phyloP scores from a whole-genome alignment of 2,113 vertebrate genomes.

The Corapipo altera region DNA sequence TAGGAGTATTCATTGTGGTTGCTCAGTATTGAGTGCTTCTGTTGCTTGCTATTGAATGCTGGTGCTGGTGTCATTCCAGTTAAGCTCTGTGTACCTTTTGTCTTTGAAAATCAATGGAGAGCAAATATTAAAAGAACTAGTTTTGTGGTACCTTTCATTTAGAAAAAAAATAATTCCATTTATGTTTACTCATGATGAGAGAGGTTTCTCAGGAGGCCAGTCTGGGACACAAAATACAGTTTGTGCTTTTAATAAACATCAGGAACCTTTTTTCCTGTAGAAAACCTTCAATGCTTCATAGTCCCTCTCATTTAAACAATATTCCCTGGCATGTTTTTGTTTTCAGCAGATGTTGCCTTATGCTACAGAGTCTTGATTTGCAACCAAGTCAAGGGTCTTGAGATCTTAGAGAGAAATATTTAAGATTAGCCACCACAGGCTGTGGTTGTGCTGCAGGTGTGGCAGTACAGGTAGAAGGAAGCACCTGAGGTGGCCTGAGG shows the following conservation, averaged over 20 bases:
- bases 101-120: constrained; percentile 69
- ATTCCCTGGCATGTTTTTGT: background rate
- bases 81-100: constrained; percentile 62
- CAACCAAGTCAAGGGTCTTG: background rate
- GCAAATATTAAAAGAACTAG: constrained; percentile 40
- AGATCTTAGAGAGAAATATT: background rate
- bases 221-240: background rate
- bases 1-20: background rate
- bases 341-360: constrained; percentile 24
- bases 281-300: constrained; percentile 3
- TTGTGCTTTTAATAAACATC: constrained; percentile 44
- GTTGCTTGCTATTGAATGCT: constrained; percentile 47
- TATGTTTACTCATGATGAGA: constrained; percentile 29
- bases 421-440: background rate
- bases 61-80: constrained; percentile 55
- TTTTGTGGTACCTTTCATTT: constrained; percentile 45
- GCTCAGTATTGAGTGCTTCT: constrained; percentile 27
- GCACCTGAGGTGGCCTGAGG: background rate
- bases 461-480: background rate
- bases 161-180: background rate
- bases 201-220: background rate
- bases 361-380: background rate
- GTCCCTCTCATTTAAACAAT: background rate
- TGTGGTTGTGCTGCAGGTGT: background rate
- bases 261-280: background rate